Percentiles rank a stretch among this genome's conserved stretches.
Conservation (phyloP, 1,140 invertebrate species). For the Delia radicum region DNA sequence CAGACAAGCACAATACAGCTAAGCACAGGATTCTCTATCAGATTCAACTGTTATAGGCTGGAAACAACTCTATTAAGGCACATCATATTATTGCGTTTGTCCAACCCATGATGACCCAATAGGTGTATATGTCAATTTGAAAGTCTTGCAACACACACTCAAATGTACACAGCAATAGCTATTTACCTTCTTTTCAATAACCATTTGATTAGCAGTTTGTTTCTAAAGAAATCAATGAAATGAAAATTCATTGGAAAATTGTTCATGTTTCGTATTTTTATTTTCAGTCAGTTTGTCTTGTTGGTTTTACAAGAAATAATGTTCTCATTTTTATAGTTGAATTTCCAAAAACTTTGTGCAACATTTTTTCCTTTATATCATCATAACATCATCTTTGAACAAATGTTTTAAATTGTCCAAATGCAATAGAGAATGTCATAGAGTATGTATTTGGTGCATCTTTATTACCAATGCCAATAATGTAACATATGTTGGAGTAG, state of each 20-base stretch:
- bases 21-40: not conserved
- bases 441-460: constrained; percentile 9
- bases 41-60: not conserved
- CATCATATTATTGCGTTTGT: not conserved
- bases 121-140: constrained; percentile 13
- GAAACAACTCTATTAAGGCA: constrained; percentile 2
- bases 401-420: not conserved
- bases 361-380: not conserved
- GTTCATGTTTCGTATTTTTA: not conserved
- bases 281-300: not conserved
- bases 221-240: constrained; percentile 19
- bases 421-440: not conserved
- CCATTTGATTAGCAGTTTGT: constrained; percentile 16
- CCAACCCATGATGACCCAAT: constrained; percentile 23
- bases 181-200: not conserved
- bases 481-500: not conserved
- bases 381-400: not conserved
- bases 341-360: not conserved
- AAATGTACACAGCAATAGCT: not conserved
- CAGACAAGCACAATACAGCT: not conserved
- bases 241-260: constrained; percentile 24
- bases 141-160: not conserved
- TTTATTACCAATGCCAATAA: not conserved
- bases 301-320: not conserved
- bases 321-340: constrained; percentile 16